Conservation (phyloP, 2,888 invertebrate species). For the Meganola albula region DNA sequence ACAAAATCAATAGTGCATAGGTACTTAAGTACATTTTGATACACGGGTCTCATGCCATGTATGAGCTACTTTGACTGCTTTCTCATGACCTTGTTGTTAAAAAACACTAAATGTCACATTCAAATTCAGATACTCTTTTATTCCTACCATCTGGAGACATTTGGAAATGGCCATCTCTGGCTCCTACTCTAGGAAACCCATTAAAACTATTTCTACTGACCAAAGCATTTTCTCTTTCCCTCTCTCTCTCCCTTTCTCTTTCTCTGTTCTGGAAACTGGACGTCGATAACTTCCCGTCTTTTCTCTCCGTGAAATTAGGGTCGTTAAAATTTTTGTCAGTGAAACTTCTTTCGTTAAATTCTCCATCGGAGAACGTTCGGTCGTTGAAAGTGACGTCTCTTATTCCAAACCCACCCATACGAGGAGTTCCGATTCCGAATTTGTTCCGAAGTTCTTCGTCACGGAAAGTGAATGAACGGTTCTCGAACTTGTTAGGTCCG, state of each 20-base stretch:
- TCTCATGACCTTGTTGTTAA: too few relatives aligned
- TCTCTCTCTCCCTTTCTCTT: conserved; percentile 55
- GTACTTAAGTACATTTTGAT: too few relatives aligned
- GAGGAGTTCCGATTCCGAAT: conserved; percentile 63
- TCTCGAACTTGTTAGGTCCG: conserved; percentile 59
- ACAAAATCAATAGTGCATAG: too few relatives aligned
- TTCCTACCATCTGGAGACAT: conserved; percentile 68
- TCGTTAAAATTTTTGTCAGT: conserved; percentile 57
- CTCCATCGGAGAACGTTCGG: conserved; percentile 59
- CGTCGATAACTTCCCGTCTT: conserved; percentile 68
- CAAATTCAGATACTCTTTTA: conserved; percentile 80
- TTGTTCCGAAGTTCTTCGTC: conserved; percentile 66
- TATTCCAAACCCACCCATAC: conserved; percentile 73
- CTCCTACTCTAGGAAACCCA: conserved; percentile 64
- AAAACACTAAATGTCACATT: conserved; percentile 79
- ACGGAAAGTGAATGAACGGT: conserved; percentile 61
- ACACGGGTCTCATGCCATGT: too few relatives aligned
- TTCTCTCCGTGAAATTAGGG: conserved; percentile 52
- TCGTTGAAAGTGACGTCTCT: conserved; percentile 67
- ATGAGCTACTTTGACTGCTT: too few relatives aligned
- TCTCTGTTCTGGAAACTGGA: conserved; percentile 72
- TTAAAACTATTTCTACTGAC: conserved; percentile 73
- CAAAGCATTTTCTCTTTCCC: conserved; percentile 52
- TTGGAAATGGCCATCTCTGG: conserved; percentile 64
- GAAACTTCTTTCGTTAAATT: conserved; percentile 63